These are phyloP conservation scores for Brotula barbata DNA, from an alignment of 2,797 vertebrate genomes.

Conservation along the genomic window DNA sequence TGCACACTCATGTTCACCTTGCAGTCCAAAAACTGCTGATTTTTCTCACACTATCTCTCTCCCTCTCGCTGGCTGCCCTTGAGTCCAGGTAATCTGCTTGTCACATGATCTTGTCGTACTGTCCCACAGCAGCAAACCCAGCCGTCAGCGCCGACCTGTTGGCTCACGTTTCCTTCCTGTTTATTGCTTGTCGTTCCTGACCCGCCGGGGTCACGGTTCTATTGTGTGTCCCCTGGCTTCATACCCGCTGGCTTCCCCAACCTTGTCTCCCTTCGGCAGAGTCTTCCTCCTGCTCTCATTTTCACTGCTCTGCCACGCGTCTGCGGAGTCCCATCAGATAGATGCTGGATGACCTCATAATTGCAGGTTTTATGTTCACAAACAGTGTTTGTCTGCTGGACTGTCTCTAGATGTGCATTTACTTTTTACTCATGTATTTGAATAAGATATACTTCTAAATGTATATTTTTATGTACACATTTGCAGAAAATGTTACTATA, in stretches of 20 bases:
- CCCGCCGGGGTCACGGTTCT: conserved; percentile 68
- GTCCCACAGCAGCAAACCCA: conserved; percentile 60
- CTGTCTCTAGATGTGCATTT: not conserved
- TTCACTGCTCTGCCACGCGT: not conserved
- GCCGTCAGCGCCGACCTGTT: conserved; percentile 63
- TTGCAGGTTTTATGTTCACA: not conserved
- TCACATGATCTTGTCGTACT: conserved; percentile 67
- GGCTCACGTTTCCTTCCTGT: conserved; percentile 81
- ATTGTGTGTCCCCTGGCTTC: conserved; percentile 61
- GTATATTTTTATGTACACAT: no score
- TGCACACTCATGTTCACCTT: conserved; percentile 4
- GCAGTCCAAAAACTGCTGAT: conserved; percentile 11
- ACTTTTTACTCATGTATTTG: no score
- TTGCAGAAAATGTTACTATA: no score
- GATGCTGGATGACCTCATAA: conserved; percentile 21
- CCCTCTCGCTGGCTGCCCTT: conserved; percentile 43
- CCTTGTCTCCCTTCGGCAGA: conserved; percentile 41
- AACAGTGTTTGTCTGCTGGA: not conserved
- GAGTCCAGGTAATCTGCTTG: conserved; percentile 62
- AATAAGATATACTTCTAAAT: no score
- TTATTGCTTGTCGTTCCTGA: conserved; percentile 59
- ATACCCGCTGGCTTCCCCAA: conserved; percentile 72
- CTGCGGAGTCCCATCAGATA: conserved; percentile 23
- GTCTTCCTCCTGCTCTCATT: not conserved
- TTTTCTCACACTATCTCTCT: conserved; percentile 9